These are phyloP conservation scores for Priocnemis perturbator DNA, from an alignment of 2,888 invertebrate species.

Conservation along the genomic window DNA sequence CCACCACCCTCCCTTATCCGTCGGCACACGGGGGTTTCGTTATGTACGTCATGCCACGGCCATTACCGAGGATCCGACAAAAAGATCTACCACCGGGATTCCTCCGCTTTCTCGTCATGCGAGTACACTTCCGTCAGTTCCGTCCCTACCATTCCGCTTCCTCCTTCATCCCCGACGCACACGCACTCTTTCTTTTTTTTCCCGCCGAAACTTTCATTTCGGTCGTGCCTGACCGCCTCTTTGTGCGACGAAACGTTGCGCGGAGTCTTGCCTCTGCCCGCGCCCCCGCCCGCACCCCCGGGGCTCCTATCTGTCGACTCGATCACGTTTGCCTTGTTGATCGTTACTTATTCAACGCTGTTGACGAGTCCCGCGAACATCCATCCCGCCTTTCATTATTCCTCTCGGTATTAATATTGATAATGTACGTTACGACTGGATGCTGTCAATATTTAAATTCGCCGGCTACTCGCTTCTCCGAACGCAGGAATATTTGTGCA, in stretches of 20 bases:
- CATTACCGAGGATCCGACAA: constrained; percentile 41
- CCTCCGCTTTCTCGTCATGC: constrained; percentile 10
- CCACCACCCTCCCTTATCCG: constrained; percentile 17
- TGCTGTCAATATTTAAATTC: no score
- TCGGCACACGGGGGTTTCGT: constrained; percentile 31
- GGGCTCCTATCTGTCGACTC: background rate
- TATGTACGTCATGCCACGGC: constrained; percentile 41
- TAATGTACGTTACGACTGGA: no score
- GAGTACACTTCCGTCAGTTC: background rate
- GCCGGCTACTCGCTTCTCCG: no score
- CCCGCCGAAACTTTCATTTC: constrained; percentile 36
- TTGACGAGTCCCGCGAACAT: no score
- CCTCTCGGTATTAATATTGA: no score
- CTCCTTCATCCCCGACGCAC: background rate
- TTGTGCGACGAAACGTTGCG: background rate
- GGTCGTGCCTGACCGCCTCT: background rate
- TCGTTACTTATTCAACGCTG: background rate
- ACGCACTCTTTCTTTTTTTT: background rate
- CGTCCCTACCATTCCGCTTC: background rate
- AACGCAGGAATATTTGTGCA: no score
- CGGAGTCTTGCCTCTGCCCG: background rate
- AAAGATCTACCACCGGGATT: constrained; percentile 43
- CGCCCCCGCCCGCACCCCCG: background rate
- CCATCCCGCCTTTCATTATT: no score
- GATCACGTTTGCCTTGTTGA: background rate